Evolutionary conservation across 2,113 vertebrate species (phyloP).

Genomic region (Mixornis gularis): DNA sequence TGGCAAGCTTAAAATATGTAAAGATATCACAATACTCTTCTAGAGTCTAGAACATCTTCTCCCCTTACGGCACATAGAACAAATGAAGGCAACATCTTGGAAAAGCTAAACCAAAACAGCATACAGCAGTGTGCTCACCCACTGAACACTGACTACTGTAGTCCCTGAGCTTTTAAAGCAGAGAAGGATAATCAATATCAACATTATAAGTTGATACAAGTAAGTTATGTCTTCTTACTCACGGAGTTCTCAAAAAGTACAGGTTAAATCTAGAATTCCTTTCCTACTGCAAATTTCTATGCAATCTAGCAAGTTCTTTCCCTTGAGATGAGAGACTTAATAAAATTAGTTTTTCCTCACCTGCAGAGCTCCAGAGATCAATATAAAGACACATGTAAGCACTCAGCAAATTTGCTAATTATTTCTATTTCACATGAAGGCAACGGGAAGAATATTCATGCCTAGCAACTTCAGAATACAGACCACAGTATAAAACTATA

Average conservation of each 20-base stretch:
- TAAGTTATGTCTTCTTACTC: not conserved
- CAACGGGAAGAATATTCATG: not conserved
- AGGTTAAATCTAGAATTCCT: not conserved
- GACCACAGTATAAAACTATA: not conserved
- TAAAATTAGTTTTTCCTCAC: not conserved
- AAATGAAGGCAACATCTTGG: not conserved
- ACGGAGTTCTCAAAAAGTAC: not conserved
- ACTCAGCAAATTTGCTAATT: not conserved
- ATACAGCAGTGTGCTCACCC: not conserved
- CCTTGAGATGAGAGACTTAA: not conserved
- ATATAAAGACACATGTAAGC: rapidly evolving
- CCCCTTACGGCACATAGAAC: not conserved
- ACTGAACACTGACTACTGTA: not conserved
- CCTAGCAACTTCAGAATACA: not conserved
- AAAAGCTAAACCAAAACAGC: not conserved
- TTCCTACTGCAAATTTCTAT: not conserved
- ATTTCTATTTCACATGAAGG: not conserved
- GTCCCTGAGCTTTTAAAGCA: not conserved
- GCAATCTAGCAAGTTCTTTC: not conserved
- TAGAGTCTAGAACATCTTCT: not conserved
- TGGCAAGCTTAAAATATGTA: not conserved
- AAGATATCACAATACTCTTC: rapidly evolving
- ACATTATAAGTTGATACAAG: not conserved
- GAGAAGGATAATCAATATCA: not conserved
- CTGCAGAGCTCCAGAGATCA: not conserved